Conservation (phyloP, 2,797 vertebrate genomes). For the Semaprochilodus insignis region DNA sequence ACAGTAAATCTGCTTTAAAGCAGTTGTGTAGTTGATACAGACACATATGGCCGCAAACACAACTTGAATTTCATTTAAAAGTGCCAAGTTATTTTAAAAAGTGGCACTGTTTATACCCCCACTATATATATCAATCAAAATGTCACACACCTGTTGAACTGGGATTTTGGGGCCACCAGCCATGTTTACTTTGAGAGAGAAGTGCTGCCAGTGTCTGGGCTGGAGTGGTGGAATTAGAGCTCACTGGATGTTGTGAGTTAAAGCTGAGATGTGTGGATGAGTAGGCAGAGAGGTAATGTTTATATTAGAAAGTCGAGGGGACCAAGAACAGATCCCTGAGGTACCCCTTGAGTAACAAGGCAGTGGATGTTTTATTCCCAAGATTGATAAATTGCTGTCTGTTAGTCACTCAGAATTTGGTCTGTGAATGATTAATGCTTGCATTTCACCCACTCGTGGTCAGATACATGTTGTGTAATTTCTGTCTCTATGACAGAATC, state of each 20-base stretch:
- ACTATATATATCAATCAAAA: neutral
- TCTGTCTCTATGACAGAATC: neutral
- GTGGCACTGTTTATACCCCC: too few species aligned
- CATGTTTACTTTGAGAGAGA: neutral
- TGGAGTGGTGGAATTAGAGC: too few species aligned
- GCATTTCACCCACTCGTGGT: neutral
- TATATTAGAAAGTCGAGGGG: neutral
- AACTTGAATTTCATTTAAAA: too few species aligned
- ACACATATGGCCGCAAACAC: too few species aligned
- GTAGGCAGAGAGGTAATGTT: neutral
- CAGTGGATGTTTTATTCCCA: neutral
- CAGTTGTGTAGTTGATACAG: neutral
- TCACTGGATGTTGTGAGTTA: neutral
- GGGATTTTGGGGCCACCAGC: neutral
- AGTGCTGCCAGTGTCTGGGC: too few species aligned
- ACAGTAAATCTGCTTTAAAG: neutral
- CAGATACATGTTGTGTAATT: neutral
- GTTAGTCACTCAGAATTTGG: conserved; percentile 2
- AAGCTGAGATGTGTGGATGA: neutral
- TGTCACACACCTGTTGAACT: neutral
- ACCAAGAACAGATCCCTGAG: neutral
- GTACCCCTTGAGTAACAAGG: neutral
- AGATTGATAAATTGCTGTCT: neutral
- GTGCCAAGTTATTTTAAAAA: too few species aligned
- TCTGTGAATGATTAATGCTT: conserved; percentile 21